Percentiles rank a stretch among this genome's conserved stretches.
These are phyloP conservation scores for Ichneumoninae sp. DNA, from an alignment of 2,888 invertebrate genomes.

Conservation along the genomic window DNA sequence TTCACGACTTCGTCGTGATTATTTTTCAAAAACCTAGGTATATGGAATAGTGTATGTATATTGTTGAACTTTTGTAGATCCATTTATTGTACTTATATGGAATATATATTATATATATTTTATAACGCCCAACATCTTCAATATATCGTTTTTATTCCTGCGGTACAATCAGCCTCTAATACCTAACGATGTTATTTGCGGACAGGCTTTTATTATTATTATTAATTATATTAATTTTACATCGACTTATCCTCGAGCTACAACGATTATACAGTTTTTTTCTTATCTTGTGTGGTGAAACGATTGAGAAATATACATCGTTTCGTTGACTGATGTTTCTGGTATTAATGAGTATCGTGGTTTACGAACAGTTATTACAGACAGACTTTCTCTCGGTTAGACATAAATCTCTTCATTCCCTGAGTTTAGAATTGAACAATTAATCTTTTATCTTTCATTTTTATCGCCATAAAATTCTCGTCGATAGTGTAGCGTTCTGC, in stretches of 20 bases:
- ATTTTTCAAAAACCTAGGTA: not conserved
- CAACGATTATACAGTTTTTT: slow-evolving; percentile 53
- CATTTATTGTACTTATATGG: slow-evolving; percentile 44
- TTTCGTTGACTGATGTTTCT: slow-evolving; percentile 11
- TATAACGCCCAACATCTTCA: slow-evolving; percentile 27
- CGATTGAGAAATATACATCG: not conserved
- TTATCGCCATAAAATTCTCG: not conserved
- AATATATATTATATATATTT: slow-evolving; percentile 50
- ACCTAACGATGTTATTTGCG: slow-evolving; percentile 19
- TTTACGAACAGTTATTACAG: slow-evolving; percentile 6
- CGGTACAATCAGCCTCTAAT: not conserved
- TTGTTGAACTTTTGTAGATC: slow-evolving; percentile 50
- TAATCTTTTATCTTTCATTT: not conserved
- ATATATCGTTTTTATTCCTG: not conserved
- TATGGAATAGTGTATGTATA: slow-evolving; percentile 13
- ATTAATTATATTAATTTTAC: slow-evolving; percentile 47
- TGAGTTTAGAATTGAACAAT: slow-evolving; percentile 37
- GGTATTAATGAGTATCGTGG: slow-evolving; percentile 11
- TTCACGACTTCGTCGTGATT: slow-evolving; percentile 6
- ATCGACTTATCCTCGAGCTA: slow-evolving; percentile 51
- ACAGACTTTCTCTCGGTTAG: slow-evolving; percentile 1
- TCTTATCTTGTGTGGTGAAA: slow-evolving; percentile 5
- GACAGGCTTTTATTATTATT: slow-evolving; percentile 28
- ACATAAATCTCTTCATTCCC: slow-evolving; percentile 33
- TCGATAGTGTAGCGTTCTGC: not conserved